These are phyloP conservation scores for Ryuthela nishihirai DNA, from an alignment of 2,888 invertebrate species.

Conservation along the genomic window DNA sequence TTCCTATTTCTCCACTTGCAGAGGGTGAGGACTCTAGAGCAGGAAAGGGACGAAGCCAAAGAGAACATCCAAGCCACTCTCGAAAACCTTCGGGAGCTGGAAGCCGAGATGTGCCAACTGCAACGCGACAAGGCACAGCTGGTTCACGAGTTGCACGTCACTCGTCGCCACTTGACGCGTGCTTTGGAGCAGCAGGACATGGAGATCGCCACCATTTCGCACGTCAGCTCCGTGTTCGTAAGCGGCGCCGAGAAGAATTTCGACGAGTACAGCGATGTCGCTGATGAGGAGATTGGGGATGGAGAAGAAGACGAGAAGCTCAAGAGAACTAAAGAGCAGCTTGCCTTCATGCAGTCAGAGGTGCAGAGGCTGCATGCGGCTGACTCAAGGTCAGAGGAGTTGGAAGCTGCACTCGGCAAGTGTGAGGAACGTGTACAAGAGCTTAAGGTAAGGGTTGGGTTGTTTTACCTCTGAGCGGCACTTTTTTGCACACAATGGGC, in stretches of 20 bases:
- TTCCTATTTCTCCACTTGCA: too few relatives aligned
- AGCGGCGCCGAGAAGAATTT: background rate
- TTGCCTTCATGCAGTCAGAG: background rate
- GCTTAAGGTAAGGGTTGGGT: background rate
- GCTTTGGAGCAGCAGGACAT: background rate
- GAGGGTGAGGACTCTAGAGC: too few relatives aligned
- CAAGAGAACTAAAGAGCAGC: background rate
- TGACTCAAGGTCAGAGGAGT: background rate
- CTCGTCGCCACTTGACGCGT: background rate
- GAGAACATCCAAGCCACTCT: too few relatives aligned
- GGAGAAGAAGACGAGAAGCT: background rate
- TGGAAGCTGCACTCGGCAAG: background rate
- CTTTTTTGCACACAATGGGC: too few relatives aligned
- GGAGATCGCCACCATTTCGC: background rate
- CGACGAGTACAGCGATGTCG: background rate
- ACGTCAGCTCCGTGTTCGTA: background rate
- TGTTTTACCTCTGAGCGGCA: too few relatives aligned
- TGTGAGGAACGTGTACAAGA: background rate
- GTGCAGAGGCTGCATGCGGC: background rate
- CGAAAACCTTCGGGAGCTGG: too few relatives aligned
- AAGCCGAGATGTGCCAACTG: background rate
- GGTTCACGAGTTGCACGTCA: background rate
- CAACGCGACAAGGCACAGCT: background rate
- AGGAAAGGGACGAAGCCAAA: too few relatives aligned
- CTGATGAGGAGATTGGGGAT: background rate